Percentiles rank a stretch among this genome's conserved stretches.
Evolutionary conservation across 1,140 invertebrate species (phyloP).

Genomic region (Trypoxylus dichotomus): DNA sequence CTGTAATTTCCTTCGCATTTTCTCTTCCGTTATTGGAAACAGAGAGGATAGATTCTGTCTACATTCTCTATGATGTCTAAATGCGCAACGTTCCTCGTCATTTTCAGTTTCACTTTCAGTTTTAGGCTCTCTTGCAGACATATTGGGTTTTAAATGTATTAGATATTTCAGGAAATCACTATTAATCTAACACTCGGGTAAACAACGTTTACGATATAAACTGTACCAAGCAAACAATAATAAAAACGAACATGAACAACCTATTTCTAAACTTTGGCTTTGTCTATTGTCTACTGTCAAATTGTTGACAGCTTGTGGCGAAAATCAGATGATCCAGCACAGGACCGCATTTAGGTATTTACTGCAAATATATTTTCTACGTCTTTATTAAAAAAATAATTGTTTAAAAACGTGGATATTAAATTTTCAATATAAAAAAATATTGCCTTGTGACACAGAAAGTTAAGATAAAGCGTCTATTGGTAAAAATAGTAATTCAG

Average conservation of each 20-base stretch:
- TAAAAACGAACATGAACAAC: too few relatives aligned
- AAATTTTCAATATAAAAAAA: too few relatives aligned
- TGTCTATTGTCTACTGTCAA: too few relatives aligned
- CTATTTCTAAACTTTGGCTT: too few relatives aligned
- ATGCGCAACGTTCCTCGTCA: slow-evolving; percentile 33
- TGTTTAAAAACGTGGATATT: too few relatives aligned
- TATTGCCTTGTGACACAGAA: too few relatives aligned
- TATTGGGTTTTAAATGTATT: not conserved
- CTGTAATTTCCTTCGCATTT: slow-evolving; percentile 81
- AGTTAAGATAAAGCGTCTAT: too few relatives aligned
- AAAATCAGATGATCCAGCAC: not conserved
- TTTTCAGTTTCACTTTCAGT: not conserved
- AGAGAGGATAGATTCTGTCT: slow-evolving; percentile 30
- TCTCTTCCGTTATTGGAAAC: slow-evolving; percentile 61
- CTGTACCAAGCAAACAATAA: too few relatives aligned
- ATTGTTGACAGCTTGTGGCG: not conserved
- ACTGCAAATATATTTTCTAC: not conserved
- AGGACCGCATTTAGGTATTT: not conserved
- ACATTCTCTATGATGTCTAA: slow-evolving; percentile 36
- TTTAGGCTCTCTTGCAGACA: not conserved
- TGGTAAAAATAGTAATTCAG: not conserved
- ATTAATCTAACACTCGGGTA: too few relatives aligned
- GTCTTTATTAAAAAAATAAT: not conserved
- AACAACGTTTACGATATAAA: too few relatives aligned
- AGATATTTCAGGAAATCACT: not conserved